phyloP scores from a whole-genome alignment of 2,113 vertebrate species.

The Crotophaga sulcirostris region DNA sequence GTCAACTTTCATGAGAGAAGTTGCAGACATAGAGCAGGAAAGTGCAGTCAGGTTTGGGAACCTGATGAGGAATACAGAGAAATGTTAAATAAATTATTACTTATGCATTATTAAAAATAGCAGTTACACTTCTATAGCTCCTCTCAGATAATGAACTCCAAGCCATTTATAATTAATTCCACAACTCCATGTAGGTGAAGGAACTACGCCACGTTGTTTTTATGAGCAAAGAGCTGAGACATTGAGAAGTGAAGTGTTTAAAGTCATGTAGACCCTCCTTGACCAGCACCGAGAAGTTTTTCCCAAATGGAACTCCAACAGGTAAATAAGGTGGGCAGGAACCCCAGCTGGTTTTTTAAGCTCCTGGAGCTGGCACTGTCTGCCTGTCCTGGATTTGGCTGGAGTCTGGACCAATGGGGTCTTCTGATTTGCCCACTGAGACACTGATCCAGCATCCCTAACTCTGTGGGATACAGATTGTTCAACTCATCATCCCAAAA shows the following conservation, averaged over 20 bases:
- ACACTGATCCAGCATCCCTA: neutral
- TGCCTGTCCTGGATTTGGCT: neutral
- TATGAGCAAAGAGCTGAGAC: neutral
- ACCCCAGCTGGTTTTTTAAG: neutral
- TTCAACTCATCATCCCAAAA: neutral
- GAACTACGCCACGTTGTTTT: neutral
- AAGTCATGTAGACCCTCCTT: neutral
- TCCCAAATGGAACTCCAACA: neutral
- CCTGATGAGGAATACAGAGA: constrained; percentile 7
- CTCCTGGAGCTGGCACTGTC: neutral
- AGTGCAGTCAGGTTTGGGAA: neutral
- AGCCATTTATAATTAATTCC: constrained; percentile 54
- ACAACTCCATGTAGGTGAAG: neutral
- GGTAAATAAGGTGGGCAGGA: neutral
- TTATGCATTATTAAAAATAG: constrained; percentile 64
- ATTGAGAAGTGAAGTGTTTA: neutral
- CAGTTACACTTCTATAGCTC: constrained; percentile 36
- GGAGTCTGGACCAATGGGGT: neutral
- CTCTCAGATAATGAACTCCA: constrained; percentile 37
- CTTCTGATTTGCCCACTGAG: neutral
- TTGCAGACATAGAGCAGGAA: neutral
- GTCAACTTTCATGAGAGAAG: neutral
- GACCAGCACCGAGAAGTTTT: neutral
- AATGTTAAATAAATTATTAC: constrained; percentile 62
- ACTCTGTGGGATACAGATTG: neutral